These are phyloP conservation scores for Hyles euphorbiae DNA, from an alignment of 1,140 invertebrate genomes.

Conservation along the genomic window DNA sequence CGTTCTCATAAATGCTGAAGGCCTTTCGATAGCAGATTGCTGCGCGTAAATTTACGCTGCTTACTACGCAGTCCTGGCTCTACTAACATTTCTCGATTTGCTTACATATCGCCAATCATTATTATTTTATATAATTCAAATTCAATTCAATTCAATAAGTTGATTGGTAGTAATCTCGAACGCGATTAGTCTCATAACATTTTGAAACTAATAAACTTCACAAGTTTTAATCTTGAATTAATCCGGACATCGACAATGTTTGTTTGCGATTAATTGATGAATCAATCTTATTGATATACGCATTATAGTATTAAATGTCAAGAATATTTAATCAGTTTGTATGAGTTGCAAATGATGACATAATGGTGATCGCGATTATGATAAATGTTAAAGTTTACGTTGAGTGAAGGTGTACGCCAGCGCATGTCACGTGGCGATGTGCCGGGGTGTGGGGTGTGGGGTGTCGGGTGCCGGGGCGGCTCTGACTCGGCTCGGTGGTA, in stretches of 20 bases:
- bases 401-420: not conserved
- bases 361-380: no score
- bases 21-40: constrained; percentile 19
- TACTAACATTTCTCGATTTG: constrained; percentile 5
- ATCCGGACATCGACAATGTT: no score
- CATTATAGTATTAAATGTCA: no score
- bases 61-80: constrained; percentile 1
- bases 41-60: constrained; percentile 14
- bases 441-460: constrained; percentile 15
- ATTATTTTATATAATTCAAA: not conserved
- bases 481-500: constrained; percentile 11
- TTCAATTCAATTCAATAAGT: no score
- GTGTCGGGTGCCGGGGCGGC: constrained; percentile 12
- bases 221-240: no score
- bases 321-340: no score
- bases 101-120: not conserved
- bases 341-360: no score
- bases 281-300: no score
- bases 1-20: constrained; percentile 17
- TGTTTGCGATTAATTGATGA: no score
- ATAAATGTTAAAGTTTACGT: not conserved
- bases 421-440: constrained; percentile 20
- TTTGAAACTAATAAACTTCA: no score
- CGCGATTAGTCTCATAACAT: no score
- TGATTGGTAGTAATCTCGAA: no score